These are phyloP conservation scores for Trichogramma pretiosum DNA, from an alignment of 1,140 invertebrate genomes.

Conservation along the genomic window DNA sequence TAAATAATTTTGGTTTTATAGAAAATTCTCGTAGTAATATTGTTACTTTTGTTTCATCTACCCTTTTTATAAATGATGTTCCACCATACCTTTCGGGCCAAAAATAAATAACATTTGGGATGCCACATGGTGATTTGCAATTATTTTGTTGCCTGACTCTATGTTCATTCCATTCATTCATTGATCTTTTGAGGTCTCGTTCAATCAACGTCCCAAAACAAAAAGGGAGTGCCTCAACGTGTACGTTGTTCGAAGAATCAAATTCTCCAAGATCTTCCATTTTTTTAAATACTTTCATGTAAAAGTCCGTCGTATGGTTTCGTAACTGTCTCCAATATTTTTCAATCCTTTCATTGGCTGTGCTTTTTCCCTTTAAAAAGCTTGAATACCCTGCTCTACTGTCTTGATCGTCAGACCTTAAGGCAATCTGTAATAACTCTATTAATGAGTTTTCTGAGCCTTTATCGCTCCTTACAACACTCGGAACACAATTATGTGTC, in stretches of 20 bases:
- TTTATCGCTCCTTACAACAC: slow-evolving; percentile 21
- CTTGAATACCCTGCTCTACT: background rate
- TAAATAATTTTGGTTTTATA: background rate
- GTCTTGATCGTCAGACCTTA: slow-evolving; percentile 3
- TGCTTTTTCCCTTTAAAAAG: slow-evolving; percentile 12
- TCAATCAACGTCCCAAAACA: slow-evolving; percentile 6
- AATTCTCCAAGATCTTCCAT: slow-evolving; percentile 7
- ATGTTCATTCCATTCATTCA: slow-evolving; percentile 7
- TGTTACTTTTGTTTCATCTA: background rate
- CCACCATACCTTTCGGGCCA: background rate
- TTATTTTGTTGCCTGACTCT: slow-evolving; percentile 2
- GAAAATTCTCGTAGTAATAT: background rate
- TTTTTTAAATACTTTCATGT: slow-evolving; percentile 10
- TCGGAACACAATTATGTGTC: slow-evolving; percentile 13
- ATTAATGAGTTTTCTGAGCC: slow-evolving; percentile 19
- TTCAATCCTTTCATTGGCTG: slow-evolving; percentile 7
- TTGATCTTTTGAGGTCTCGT: background rate
- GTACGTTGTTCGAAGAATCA: background rate
- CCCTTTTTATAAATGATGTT: background rate
- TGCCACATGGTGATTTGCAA: background rate
- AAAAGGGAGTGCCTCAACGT: slow-evolving; percentile 6
- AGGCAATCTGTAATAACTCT: slow-evolving; percentile 1
- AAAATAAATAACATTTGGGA: background rate
- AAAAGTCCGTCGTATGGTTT: slow-evolving; percentile 6
- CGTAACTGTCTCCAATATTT: slow-evolving; percentile 3